Percentiles rank a stretch among this genome's conserved stretches.
These are phyloP conservation scores for Marasmarcha lunaedactyla DNA, from an alignment of 2,888 invertebrate genomes.

Conservation along the genomic window DNA sequence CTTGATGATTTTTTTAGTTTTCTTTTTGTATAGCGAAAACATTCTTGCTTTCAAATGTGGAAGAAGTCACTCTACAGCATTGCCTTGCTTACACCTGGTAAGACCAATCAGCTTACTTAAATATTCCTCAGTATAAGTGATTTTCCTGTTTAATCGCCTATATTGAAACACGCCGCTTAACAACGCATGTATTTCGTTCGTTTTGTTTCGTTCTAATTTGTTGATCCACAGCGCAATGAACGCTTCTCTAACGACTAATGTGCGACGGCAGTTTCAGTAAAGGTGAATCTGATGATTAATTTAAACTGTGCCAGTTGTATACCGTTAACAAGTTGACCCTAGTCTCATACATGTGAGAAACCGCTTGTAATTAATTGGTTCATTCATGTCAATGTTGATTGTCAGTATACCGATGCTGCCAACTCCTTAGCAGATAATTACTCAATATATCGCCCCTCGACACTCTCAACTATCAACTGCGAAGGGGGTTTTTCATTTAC, in stretches of 20 bases:
- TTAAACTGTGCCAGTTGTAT: slow-evolving; percentile 53
- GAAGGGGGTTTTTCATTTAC: slow-evolving; percentile 39
- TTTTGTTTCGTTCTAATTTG: slow-evolving; percentile 3
- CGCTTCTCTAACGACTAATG: slow-evolving; percentile 20
- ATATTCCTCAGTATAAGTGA: slow-evolving; percentile 66
- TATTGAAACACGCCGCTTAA: slow-evolving; percentile 51
- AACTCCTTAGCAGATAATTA: slow-evolving; percentile 40
- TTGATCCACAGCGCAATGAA: slow-evolving; percentile 5
- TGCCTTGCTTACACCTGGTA: slow-evolving; percentile 70
- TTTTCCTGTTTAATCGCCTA: slow-evolving; percentile 48
- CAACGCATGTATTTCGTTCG: slow-evolving; percentile 13
- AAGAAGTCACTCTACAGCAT: slow-evolving; percentile 70
- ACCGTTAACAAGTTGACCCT: slow-evolving; percentile 45
- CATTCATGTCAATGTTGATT: slow-evolving; percentile 1
- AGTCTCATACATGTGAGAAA: neutral
- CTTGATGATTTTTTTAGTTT: slow-evolving; percentile 62
- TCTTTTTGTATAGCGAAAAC: slow-evolving; percentile 57
- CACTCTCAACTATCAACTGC: slow-evolving; percentile 63
- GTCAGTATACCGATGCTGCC: slow-evolving; percentile 17
- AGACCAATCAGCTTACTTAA: slow-evolving; percentile 68
- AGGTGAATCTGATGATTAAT: slow-evolving; percentile 36
- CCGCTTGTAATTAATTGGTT: neutral
- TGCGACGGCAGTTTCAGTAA: slow-evolving; percentile 49
- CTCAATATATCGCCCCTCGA: slow-evolving; percentile 38
- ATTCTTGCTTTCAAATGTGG: slow-evolving; percentile 69